Evolutionary conservation across 2,888 invertebrate genomes (phyloP), one percentile per base, ranked within the genome.

Genomic region (Tribolium freemani): DNA sequence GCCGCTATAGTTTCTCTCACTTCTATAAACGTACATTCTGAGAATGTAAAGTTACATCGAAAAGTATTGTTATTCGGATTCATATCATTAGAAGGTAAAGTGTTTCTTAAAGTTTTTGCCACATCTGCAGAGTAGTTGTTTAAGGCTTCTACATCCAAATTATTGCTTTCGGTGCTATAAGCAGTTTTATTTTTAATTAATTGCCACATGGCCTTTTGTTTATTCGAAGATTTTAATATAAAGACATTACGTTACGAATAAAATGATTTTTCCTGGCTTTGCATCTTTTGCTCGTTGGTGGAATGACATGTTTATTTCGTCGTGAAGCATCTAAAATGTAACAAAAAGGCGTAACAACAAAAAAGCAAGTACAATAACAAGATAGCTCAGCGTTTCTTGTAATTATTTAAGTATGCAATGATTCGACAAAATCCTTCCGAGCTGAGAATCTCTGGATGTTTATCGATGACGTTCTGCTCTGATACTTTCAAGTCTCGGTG

Each of bases 391-490:
- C 16, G 48, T 48, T 58, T 58, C 20, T 45, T 58, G 16, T 58
- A 26, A n/a, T 16, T 20, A 45, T 58, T 58, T 58, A 58, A 58
- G 58, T 58, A 30, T 31, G 11, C 9, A 58, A 44, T 58, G 58
- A 58, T 58, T 58, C 58, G 16, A 58, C 58, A 58, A 44, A 58
- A 58, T 26, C 38, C 38, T 13, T 30, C 58, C 44, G n/a, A 44
- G 16, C 38, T 56, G 10, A 21, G 45, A 45, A 11, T 10, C 50
- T 16, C 6, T 16, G 20, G n/a, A 48, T 31, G 61, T 48, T 61
- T 30, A 50, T 90, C 77, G 21, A 77, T 70, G 44, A 77, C 68
- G 54, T 74, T 76, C 46, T 77, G 77, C 58, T 74, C 73, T 21
- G 31, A 30, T 61, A 58, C 58, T 53, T 75, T 74, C 4, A 3